Base-by-base conservation (phyloP, 2,797 vertebrate species). In the Macrochelys suwanniensis region DNA sequence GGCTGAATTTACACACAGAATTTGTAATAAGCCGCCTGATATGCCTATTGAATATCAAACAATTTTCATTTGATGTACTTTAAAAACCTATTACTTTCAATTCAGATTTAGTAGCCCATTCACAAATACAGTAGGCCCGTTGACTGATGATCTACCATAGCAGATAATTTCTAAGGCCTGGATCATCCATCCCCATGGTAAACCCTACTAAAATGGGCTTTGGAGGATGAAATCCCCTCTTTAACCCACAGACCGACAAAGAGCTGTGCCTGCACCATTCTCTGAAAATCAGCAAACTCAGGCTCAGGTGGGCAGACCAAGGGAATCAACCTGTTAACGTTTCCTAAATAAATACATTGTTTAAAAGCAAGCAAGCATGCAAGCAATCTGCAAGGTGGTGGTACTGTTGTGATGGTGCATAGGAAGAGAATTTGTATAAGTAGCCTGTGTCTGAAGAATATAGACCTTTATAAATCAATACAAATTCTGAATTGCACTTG, bases 51-150 rank as follows among this genome's bases (percentile, higher is more conserved):
- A 93, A 87, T 82, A 89, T 51, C 76, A 74, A 88, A 88, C 17
- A 80, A 94, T 97, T 97, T 97, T 89, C 68, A 94, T 94, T 97
- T 93, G 87, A 93, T 80, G 68, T 87, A 26, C 93, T 93, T 82
- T 93, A 83, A 91, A 95, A 96, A 97, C 81, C 89, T 84, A 91
- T 96, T 95, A 95, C 76, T 77, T 77, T 49, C 94, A 96, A 95
- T 95, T 97, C 93, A 96, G 95, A 96, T 92, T 90, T 86, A 95
- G 92, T 93, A 85, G 74, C 26, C 74, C 25, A 77, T 49, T 47
- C 42, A 77, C 11, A 77, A 17, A 49, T 77, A 77, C 26, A 49
- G 12, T 77, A 77, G 25, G 42, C 13, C 11, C 23, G 21, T 33
- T 42, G 19, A 42, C 37, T n/a, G 19, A 23, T 71, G 15, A 71